These are phyloP conservation scores for Lydus trimaculatus DNA, from an alignment of 2,888 invertebrate genomes.

Conservation along the genomic window DNA sequence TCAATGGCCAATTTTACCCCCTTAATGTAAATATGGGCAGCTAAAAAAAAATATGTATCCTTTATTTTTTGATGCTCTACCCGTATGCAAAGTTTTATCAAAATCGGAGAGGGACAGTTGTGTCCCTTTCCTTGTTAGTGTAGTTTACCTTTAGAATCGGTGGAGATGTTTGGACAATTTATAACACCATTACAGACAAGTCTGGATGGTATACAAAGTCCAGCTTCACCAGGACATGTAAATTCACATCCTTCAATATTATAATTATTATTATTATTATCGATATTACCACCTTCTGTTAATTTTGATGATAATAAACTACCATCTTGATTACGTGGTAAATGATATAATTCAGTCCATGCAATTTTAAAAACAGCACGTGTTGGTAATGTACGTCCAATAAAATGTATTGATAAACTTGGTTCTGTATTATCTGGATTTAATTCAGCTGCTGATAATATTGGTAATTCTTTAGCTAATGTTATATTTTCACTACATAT, in stretches of 20 bases:
- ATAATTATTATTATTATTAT: conserved; percentile 53
- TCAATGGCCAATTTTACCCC: no score
- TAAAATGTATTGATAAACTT: conserved; percentile 63
- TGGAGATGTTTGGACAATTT: conserved; percentile 84
- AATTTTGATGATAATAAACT: conserved; percentile 78
- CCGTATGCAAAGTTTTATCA: no score
- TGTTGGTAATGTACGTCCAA: conserved; percentile 77
- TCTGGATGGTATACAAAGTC: conserved; percentile 82
- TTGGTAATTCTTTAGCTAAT: conserved; percentile 79
- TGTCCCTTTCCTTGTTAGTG: no score
- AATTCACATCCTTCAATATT: conserved; percentile 78
- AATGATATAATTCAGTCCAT: conserved; percentile 88
- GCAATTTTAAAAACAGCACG: conserved; percentile 87
- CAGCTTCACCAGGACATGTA: conserved; percentile 84
- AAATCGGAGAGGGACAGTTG: no score
- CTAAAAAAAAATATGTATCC: no score
- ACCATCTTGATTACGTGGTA: conserved; percentile 85
- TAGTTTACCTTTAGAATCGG: conserved; percentile 59
- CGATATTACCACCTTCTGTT: conserved; percentile 65
- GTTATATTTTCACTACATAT: conserved; percentile 89
- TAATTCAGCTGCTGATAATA: conserved; percentile 79
- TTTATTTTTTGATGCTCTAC: no score
- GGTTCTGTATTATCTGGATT: conserved; percentile 67
- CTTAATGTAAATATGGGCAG: no score
- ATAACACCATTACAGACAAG: conserved; percentile 87